Evolutionary conservation across 2,888 invertebrate species (phyloP).

Genomic region (Synergus laeviventris): DNA sequence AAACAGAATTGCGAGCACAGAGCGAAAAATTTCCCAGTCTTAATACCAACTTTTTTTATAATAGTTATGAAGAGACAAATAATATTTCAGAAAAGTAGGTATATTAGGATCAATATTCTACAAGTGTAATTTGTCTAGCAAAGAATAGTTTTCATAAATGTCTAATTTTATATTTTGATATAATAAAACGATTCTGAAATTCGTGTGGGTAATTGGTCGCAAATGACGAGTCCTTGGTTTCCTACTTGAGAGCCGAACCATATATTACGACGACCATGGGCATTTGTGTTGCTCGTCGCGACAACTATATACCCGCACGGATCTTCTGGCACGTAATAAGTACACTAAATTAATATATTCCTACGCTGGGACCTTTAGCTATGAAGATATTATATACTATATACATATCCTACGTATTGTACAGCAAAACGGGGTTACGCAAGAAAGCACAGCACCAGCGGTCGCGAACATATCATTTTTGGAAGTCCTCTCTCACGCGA

Average conservation of each 20-base stretch:
- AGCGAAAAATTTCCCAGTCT: too few species aligned
- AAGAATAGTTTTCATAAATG: neutral
- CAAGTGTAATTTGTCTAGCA: too few species aligned
- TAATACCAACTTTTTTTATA: too few species aligned
- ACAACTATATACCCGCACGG: conserved; percentile 45
- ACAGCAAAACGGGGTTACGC: conserved; percentile 55
- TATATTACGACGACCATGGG: conserved; percentile 64
- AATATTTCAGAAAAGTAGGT: too few species aligned
- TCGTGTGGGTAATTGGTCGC: conserved; percentile 57
- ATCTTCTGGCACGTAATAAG: conserved; percentile 63
- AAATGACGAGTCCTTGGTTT: conserved; percentile 53
- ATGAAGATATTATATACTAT: conserved; percentile 40
- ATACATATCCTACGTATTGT: conserved; percentile 58
- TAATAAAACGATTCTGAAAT: conserved; percentile 43
- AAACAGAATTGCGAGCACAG: too few species aligned
- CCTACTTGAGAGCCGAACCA: conserved; percentile 53
- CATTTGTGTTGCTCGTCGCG: conserved; percentile 55
- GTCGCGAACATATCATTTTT: conserved; percentile 74
- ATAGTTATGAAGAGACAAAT: too few species aligned
- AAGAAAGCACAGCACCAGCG: conserved; percentile 57
- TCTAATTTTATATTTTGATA: conserved; percentile 7
- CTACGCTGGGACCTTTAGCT: conserved; percentile 56
- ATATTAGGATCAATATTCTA: too few species aligned
- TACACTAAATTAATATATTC: conserved; percentile 68
- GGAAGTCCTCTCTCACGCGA: conserved; percentile 74